Base-by-base conservation (phyloP, 2,888 invertebrate species). In the Morpho deidamia region DNA sequence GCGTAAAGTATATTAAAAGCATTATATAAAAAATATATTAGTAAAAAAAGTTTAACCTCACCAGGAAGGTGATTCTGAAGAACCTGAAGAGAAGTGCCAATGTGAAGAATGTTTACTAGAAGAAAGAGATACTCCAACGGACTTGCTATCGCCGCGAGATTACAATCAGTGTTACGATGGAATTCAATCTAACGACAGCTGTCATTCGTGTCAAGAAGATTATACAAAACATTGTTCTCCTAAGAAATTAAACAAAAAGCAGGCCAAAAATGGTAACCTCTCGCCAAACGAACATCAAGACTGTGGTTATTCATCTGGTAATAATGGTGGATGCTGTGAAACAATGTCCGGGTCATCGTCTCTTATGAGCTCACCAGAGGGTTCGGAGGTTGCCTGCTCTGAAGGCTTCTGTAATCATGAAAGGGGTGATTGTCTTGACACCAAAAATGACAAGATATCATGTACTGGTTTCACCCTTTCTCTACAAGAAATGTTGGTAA, bases 291-390 rank as follows among this genome's bases (percentile, higher is more conserved):
- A 95, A 70, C 92, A 93, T 41, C 94, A 94, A 76, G 97, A 97
- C 83, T 96, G 95, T 70, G 97, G 97, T 40, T 97, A 97, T 78
- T 96, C 95, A 12, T 97, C 97, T 9, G 97, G 96, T 59, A 94
- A 94, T 64, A 95, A 95, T 71, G 94, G 94, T 53, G 94, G 93
- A 46, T 92, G 92, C 74, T 93, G 92, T 69, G 92, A 92, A 64
- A 93, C 92, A 37, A 91, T 92, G 55, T 92, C 92, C 7, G 91
- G 93, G 41, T 94, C 94, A 48, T 95, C 95, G 14, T 96, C 96
- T 64, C 90, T 94, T 57, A 93, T 94, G 65, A 96, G 95, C 74
- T 96, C 96, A 4, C 95, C 96, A 0, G 97, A 97, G 72, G 96
- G 97, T 34, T 97, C 97, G 0, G 97, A 97, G 74, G 93, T 97